phyloP scores from a whole-genome alignment of 1,140 invertebrate genomes.

The Bactericera cockerelli region DNA sequence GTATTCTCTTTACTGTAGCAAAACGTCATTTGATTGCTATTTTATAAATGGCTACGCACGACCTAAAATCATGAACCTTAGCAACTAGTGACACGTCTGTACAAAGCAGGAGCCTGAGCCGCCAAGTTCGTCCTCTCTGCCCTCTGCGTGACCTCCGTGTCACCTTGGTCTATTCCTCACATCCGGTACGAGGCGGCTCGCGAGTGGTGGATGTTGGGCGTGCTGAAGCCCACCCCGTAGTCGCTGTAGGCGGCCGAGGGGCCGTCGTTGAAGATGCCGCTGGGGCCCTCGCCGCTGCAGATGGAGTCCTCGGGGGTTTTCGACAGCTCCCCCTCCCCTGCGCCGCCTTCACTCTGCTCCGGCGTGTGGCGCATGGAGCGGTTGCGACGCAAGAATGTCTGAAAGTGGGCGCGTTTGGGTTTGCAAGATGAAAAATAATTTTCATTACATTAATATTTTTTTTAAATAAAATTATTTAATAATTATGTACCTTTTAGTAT shows the following conservation, averaged over 20 bases:
- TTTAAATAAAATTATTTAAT: too few species aligned
- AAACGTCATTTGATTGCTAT: too few species aligned
- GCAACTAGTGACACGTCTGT: too few species aligned
- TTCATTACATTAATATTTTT: conserved; percentile 10
- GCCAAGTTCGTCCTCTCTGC: too few species aligned
- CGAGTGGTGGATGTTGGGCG: conserved; percentile 17
- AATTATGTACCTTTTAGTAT: too few species aligned
- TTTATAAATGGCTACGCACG: too few species aligned
- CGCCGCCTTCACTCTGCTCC: conserved; percentile 31
- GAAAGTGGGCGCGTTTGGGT: conserved; percentile 33
- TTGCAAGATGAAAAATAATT: conserved; percentile 12
- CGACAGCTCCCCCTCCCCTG: conserved; percentile 48
- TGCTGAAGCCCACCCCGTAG: conserved; percentile 19
- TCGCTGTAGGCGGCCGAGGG: conserved; percentile 29
- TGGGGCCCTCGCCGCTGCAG: conserved; percentile 55
- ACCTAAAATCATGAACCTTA: too few species aligned
- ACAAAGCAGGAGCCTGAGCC: too few species aligned
- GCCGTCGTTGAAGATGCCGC: conserved; percentile 33
- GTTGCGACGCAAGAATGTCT: conserved; percentile 27
- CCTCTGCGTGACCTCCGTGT: too few species aligned
- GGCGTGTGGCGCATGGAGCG: conserved; percentile 22
- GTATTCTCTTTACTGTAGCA: too few species aligned
- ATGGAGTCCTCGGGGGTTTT: conserved; percentile 48
- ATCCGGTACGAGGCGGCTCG: conserved; percentile 13
- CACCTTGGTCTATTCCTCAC: too few species aligned